Base-by-base conservation (phyloP, 1,140 invertebrate genomes). In the Notospermus geniculatus region DNA sequence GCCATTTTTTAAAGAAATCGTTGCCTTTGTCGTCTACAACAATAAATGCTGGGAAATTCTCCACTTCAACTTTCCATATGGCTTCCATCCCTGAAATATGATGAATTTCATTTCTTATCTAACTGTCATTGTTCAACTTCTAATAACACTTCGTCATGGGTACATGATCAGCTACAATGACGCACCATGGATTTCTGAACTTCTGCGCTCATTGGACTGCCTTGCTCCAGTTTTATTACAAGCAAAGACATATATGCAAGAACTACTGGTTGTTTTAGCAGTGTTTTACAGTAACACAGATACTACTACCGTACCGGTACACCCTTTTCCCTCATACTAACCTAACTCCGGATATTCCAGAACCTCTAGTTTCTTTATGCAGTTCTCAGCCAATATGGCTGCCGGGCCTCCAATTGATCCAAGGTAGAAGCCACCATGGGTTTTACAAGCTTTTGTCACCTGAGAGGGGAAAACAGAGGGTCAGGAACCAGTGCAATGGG, bases 1-100 rank as follows among this genome's bases (percentile, higher is more conserved):
- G 78, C 80, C 80, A 82, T 62, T 81, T 71, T 57, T 80, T 68
- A 62, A 81, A 82, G 67, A 82, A 82, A 65, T 82, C 80, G 69
- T 82, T 82, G 50, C 80, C 80, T 64, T 82, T 82, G 69, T 82
- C 70, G 60, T 82, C 80, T 19, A 82, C 80, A 0, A 82, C 79
- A 66, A 82, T 81, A 59, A 82, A 82, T 66, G 80, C 80, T 63
- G 80, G 80, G 65, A 82, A 82, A 64, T 82, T 73, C 56, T 76
- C 74, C 7, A 82, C 80, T 57, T 81, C 78, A 11, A 80, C 74
- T 65, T 68, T 73, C 78, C 80, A 82, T 17, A 82, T 79, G 7
- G 80, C 80, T 58, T 82, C 80, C 80, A 82, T 82, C 15, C 80
- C 80, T 80, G 57, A 50, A 65, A 55, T 54, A 22, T 60, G 13